Evolutionary conservation across 2,888 invertebrate genomes (phyloP).

Genomic region (Stenolophus ochropezus): DNA sequence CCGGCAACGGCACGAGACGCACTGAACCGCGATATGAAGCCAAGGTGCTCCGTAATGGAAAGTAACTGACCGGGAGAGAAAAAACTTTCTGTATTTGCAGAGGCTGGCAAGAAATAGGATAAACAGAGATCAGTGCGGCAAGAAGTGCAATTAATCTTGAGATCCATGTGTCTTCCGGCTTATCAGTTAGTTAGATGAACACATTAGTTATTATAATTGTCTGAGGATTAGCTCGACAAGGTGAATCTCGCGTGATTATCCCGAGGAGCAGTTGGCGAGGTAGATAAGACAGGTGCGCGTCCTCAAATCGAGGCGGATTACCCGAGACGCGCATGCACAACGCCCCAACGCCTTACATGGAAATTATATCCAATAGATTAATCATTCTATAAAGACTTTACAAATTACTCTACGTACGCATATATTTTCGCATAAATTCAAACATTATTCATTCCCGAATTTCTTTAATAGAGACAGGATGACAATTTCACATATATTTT

Average conservation of each 20-base stretch:
- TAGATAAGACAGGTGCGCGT: conserved; percentile 55
- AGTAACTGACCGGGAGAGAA: not conserved
- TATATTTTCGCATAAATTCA: too few relatives aligned
- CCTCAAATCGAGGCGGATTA: conserved; percentile 18
- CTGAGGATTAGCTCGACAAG: conserved; percentile 54
- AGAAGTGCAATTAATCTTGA: conserved; percentile 53
- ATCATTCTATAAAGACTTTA: too few relatives aligned
- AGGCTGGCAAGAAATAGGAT: not conserved
- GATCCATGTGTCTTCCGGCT: conserved; percentile 54
- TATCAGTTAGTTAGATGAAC: conserved; percentile 59
- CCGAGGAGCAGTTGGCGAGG: conserved; percentile 25
- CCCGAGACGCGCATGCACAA: too few relatives aligned
- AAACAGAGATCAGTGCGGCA: conserved; percentile 13
- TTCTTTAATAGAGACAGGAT: too few relatives aligned
- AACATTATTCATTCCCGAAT: too few relatives aligned
- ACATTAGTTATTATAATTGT: conserved; percentile 60
- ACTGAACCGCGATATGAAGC: conserved; percentile 57
- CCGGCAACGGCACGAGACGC: conserved; percentile 40
- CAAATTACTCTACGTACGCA: too few relatives aligned
- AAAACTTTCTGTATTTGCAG: not conserved
- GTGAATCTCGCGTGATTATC: conserved; percentile 56
- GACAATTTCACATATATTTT: too few relatives aligned
- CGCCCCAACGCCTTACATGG: too few relatives aligned
- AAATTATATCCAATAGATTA: too few relatives aligned
- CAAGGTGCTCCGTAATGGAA: conserved; percentile 49